Evolutionary conservation across 2,888 invertebrate species (phyloP), one percentile per base, ranked within the genome.

Genomic region (Hirtodrosophila duncani): DNA sequence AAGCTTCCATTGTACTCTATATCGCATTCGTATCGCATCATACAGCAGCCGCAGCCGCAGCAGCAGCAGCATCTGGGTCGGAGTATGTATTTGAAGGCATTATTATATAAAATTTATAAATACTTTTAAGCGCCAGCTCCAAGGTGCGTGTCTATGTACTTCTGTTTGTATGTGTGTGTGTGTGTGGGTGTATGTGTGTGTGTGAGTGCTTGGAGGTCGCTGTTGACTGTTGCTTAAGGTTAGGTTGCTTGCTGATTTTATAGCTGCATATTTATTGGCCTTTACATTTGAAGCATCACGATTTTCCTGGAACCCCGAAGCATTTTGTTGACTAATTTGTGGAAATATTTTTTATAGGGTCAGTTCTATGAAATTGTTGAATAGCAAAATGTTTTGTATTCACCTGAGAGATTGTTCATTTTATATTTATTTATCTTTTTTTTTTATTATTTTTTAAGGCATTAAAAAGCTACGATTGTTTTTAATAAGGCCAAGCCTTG

Each of bases 101-200:
- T 62, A 67, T 74, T 69, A 74, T 77, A 74, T 77, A 74, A 69
- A 74, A 69, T 74, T 74, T 74, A 74, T 74, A 74, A 74, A 74
- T 74, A 74, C 72, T 63, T 67, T 63, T 57, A 56, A 72, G 70
- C 69, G 56, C 36, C 62, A 62, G 60, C 70, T 67, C 48, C 30
- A 45, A 58, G 56, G 57, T 56, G 42, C 46, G 34, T 39, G 33
- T 14, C 27, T 29, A 10, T 30, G 14, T 45, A 38, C 31, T 42
- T 55, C 38, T 50, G 38, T 31, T 13, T 42, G 41, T 20, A 45
- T 41, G 7, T 29, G 16, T 39, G 7, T 34, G 7, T 38, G n/a
- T 44, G 36, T 5, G 29, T 20, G 17, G 17, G 3, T 18, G 10
- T 34, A 5, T 4, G 17, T 31, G 14, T 16, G 21, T 26, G 14